Evolutionary conservation across 2,797 vertebrate genomes (phyloP), one percentile per base, ranked within the genome.

Genomic region (Halcyon chelicuti): DNA sequence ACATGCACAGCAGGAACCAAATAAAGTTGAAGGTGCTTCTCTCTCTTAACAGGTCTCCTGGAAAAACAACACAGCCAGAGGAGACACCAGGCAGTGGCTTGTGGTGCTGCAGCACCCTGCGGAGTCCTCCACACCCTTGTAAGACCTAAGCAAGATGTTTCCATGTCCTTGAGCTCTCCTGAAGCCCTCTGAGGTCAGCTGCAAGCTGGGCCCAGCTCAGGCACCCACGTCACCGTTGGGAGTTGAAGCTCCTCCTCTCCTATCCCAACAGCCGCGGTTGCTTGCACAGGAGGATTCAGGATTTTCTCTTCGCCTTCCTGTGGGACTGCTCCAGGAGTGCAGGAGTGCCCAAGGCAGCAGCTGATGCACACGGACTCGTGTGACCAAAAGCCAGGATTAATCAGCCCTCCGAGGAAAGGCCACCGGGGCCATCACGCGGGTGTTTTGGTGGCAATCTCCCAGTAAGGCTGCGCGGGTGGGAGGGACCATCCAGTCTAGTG

Each of bases 151-250:
- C 25, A 49, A 61, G 52, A 42, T 1, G 5, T 13, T 51, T 37
- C 8, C 52, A 54, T 5, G 25, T 78, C 33, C 42, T 4, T 3
- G 4, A 40, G 61, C 31, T 26, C 1, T 54, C 37, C 74, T 14
- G 68, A 7, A 84, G 54, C 21, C 65, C 73, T 33, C 67, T 7
- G 31, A 44, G 14, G n/a, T 16, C 14, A 0, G 55, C 17, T 28
- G 55, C 4, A 0, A 15, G 76, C 39, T 37, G 57, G 17, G n/a
- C 22, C 42, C 54, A 71, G 1, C 23, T 12, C 7, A 1, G n/a
- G 33, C 1, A 1, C 54, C 52, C 70, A 16, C 0, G 0, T 9
- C n/a, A 44, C 29, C 8, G 1, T 3, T 0, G 0, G 0, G 39
- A 47, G 46, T 19, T 52, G 44, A 4, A 19, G 66, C 22, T 47